Evolutionary conservation across 1,140 invertebrate species (phyloP).

Genomic region (Tenebrio molitor): DNA sequence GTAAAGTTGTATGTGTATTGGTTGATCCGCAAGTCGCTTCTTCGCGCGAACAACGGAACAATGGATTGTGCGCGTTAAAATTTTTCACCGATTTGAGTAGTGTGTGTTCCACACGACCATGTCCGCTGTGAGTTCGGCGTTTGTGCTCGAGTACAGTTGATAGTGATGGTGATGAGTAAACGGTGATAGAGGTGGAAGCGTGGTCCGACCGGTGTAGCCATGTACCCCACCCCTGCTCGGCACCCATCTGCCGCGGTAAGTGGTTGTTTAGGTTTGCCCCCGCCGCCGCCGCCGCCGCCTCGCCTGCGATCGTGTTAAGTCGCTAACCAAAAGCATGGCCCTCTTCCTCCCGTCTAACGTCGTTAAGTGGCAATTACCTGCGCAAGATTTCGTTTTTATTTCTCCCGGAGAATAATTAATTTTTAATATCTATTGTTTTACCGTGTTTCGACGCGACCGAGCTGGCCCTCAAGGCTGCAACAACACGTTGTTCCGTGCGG

Average conservation of each 20-base stretch:
- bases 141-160: too few species aligned
- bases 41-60: conserved; percentile 48
- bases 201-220: conserved; percentile 62
- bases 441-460: too few species aligned
- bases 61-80: conserved; percentile 50
- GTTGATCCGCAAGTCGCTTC: conserved; percentile 11
- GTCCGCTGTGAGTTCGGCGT: too few species aligned
- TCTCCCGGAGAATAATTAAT: not conserved
- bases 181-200: conserved; percentile 36
- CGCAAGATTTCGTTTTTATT: not conserved
- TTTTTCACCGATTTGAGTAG: conserved; percentile 9
- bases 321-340: too few species aligned
- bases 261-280: conserved; percentile 54
- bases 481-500: too few species aligned
- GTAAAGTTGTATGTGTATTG: conserved; percentile 32
- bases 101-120: too few species aligned
- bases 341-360: not conserved
- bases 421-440: too few species aligned
- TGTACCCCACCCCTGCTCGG: conserved; percentile 74
- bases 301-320: conserved; percentile 23
- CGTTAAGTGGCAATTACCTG: conserved; percentile 41
- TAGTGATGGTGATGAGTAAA: conserved; percentile 41
- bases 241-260: conserved; percentile 74
- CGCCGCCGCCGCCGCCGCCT: conserved; percentile 23
- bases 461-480: too few species aligned